A percentile compares a stretch with the other conserved stretches of the same genome.
phyloP scores from a whole-genome alignment of 2,113 vertebrate genomes.

The Elaphurus davidianus region DNA sequence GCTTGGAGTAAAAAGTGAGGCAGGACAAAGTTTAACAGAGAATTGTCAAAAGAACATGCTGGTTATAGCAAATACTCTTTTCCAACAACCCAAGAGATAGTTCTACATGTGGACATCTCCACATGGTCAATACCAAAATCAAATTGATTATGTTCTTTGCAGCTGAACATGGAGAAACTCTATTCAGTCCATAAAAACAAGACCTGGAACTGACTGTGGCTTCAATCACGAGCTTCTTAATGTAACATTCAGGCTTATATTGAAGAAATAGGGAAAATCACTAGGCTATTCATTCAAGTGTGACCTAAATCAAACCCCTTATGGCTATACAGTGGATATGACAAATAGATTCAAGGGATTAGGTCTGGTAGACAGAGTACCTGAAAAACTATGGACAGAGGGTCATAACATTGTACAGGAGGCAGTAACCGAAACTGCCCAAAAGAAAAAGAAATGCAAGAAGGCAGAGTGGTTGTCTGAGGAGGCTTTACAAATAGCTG shows the following conservation, averaged over 20 bases:
- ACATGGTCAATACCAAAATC: background rate
- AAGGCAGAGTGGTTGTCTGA: too few species aligned
- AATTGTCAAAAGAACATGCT: background rate
- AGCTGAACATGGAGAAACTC: background rate
- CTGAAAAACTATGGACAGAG: too few species aligned
- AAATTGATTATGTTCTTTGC: background rate
- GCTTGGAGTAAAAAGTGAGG: background rate
- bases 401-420: too few species aligned
- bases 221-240: background rate
- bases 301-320: background rate
- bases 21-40: background rate
- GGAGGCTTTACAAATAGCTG: too few species aligned
- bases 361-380: too few species aligned
- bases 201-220: background rate
- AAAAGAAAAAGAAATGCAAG: too few species aligned
- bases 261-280: background rate
- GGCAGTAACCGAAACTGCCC: too few species aligned
- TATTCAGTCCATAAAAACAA: background rate
- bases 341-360: background rate
- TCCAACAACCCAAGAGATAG: background rate
- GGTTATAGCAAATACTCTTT: background rate
- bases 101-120: background rate
- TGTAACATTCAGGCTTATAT: background rate
- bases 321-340: background rate
- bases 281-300: background rate